A percentile compares a stretch with the other conserved stretches of the same genome.
phyloP scores from a whole-genome alignment of 1,140 invertebrate species.

The Eufriesea mexicana region DNA sequence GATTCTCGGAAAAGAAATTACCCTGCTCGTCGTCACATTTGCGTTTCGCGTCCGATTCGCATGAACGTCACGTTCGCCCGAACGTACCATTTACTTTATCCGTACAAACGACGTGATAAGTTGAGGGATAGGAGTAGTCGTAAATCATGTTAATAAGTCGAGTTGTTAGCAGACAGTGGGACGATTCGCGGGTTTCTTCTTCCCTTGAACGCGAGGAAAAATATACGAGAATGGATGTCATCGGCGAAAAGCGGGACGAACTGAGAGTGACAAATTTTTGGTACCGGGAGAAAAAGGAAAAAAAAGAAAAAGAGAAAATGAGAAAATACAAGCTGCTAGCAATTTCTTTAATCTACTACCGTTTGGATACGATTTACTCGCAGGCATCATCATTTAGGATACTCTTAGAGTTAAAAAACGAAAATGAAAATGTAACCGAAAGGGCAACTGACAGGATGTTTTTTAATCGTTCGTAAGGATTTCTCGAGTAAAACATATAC shows the following conservation, averaged over 20 bases:
- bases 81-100: conserved; percentile 18
- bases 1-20: neutral
- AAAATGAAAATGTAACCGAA: neutral
- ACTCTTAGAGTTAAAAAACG: conserved; percentile 28
- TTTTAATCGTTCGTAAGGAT: conserved; percentile 45
- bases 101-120: conserved; percentile 19
- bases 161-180: conserved; percentile 27
- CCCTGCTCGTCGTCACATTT: conserved; percentile 52
- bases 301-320: neutral
- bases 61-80: conserved; percentile 19
- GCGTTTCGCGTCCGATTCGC: conserved; percentile 24
- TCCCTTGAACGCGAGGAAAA: neutral
- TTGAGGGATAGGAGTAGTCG: conserved; percentile 23
- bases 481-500: conserved; percentile 44
- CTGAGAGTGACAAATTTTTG: too few species aligned
- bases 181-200: neutral
- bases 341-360: conserved; percentile 21
- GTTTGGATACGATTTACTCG: conserved; percentile 28
- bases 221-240: neutral
- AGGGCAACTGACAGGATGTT: neutral
- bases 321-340: conserved; percentile 13
- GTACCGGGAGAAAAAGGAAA: neutral
- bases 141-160: conserved; percentile 18
- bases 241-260: too few species aligned
- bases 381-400: conserved; percentile 23